Conservation (phyloP, 2,797 vertebrate genomes). For the Eulemur rubriventer region DNA sequence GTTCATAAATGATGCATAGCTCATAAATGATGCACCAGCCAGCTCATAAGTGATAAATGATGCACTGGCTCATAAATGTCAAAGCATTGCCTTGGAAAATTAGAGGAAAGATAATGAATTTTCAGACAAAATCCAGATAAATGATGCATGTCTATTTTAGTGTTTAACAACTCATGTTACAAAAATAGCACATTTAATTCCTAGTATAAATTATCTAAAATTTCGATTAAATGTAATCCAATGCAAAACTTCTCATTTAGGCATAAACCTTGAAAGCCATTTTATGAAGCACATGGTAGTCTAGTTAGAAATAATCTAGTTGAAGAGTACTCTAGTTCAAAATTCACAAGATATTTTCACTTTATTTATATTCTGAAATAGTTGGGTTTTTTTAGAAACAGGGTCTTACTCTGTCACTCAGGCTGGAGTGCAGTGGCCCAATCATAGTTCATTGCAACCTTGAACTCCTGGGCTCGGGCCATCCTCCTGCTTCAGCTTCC, state of each 20-base stretch:
- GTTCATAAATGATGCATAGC: background rate
- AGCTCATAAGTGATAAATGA: background rate
- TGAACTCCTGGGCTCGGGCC: background rate
- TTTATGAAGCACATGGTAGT: background rate
- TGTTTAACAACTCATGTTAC: background rate
- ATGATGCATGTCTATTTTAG: background rate
- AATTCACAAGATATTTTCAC: background rate
- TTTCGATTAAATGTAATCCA: background rate
- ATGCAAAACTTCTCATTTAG: background rate
- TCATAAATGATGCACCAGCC: background rate
- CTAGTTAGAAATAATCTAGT: background rate
- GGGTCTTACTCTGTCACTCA: background rate
- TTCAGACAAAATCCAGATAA: background rate
- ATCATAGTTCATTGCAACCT: background rate
- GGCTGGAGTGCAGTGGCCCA: background rate
- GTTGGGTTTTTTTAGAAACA: background rate
- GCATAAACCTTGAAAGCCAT: conserved; percentile 16
- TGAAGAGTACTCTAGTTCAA: background rate
- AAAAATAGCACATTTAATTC: background rate
- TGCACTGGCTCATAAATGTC: background rate
- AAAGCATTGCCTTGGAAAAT: background rate
- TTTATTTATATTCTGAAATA: background rate
- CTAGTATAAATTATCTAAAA: background rate
- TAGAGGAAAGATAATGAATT: background rate
- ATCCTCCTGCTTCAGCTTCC: background rate